Evolutionary conservation across 2,797 vertebrate genomes (phyloP).

Genomic region (Micrastur ruficollis): DNA sequence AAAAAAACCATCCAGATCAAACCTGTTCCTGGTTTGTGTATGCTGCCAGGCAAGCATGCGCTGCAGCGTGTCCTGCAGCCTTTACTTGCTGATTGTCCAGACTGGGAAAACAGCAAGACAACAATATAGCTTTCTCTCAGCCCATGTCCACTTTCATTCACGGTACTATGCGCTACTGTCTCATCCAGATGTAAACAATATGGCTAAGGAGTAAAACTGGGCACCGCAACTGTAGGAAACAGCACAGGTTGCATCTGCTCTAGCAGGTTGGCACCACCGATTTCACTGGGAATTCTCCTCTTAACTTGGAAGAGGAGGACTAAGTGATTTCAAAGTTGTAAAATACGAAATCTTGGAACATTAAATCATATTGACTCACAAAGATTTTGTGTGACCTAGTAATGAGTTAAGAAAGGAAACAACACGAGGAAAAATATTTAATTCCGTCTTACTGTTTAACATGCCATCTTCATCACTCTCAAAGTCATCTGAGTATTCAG

Average conservation of each 20-base stretch:
- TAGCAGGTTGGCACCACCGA: background rate
- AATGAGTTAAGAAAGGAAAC: background rate
- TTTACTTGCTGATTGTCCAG: background rate
- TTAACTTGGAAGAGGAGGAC: background rate
- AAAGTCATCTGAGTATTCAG: conserved; percentile 82
- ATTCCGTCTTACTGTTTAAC: conserved; percentile 27
- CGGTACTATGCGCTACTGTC: background rate
- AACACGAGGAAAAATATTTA: background rate
- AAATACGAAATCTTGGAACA: background rate
- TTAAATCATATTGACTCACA: background rate
- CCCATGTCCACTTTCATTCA: background rate
- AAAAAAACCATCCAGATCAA: background rate
- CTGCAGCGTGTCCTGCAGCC: background rate
- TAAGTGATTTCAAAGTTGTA: background rate
- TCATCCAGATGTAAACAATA: background rate
- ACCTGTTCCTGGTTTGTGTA: background rate
- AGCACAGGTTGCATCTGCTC: background rate
- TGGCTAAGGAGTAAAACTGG: background rate
- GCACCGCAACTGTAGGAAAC: background rate
- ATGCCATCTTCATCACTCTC: conserved; percentile 79
- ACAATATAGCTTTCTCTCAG: background rate
- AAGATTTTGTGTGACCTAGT: background rate
- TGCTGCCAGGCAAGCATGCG: background rate
- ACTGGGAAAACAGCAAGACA: background rate
- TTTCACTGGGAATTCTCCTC: background rate